Conservation (phyloP, 2,888 invertebrate genomes). For the Tetragonisca angustula region DNA sequence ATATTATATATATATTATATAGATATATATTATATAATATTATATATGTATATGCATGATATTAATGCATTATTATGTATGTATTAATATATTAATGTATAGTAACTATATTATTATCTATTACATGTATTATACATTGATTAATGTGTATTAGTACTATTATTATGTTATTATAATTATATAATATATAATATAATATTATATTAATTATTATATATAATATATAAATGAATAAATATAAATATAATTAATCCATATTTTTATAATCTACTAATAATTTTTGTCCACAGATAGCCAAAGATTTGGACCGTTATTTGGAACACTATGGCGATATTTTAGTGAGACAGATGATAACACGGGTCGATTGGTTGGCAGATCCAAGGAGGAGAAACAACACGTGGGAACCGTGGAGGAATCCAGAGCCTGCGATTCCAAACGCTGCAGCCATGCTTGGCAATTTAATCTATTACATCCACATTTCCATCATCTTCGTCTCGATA, state of each 20-base stretch:
- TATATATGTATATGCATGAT: too few species aligned
- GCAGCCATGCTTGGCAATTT: slow-evolving; percentile 70
- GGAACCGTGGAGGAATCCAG: slow-evolving; percentile 87
- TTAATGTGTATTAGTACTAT: neutral
- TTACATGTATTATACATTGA: neutral
- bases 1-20: too few species aligned
- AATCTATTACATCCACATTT: slow-evolving; percentile 70
- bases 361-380: slow-evolving; percentile 87
- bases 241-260: too few species aligned
- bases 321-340: slow-evolving; percentile 72
- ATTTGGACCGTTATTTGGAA: slow-evolving; percentile 75
- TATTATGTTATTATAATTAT: neutral
- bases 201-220: too few species aligned
- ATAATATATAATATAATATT: neutral
- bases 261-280: neutral
- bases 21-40: too few species aligned
- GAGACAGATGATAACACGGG: slow-evolving; percentile 71
- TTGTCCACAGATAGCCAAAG: slow-evolving; percentile 72
- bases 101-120: neutral
- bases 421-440: slow-evolving; percentile 66
- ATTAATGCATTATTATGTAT: too few species aligned
- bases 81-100: too few species aligned
- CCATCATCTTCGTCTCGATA: slow-evolving; percentile 33
- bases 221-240: too few species aligned
- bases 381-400: slow-evolving; percentile 89